Conservation (phyloP, 2,113 vertebrate genomes). For the Heteronetta atricapilla region DNA sequence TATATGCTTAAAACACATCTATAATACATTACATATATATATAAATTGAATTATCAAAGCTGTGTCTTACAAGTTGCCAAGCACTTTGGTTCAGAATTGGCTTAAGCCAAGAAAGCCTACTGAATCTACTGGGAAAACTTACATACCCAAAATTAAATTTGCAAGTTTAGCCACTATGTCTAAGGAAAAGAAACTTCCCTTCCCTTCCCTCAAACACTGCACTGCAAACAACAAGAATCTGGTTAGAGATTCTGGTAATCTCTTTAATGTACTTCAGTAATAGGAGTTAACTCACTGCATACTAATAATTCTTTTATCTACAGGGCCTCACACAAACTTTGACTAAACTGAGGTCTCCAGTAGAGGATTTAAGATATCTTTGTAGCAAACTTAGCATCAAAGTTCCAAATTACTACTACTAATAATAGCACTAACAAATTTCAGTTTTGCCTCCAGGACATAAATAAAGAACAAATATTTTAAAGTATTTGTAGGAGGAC, state of each 20-base stretch:
- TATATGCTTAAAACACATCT: background rate
- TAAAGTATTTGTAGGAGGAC: background rate
- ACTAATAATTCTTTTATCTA: background rate
- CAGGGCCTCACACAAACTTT: background rate
- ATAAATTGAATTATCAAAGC: background rate
- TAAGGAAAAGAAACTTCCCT: background rate
- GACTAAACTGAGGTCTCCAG: background rate
- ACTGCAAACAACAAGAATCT: background rate
- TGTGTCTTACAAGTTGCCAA: background rate
- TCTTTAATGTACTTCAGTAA: background rate
- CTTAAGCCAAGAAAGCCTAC: background rate
- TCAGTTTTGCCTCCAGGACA: background rate
- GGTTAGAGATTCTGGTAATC: background rate
- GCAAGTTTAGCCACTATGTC: background rate
- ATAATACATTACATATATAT: background rate
- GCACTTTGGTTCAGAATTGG: background rate
- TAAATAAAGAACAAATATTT: background rate
- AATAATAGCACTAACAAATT: background rate
- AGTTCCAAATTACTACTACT: background rate
- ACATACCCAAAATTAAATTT: background rate
- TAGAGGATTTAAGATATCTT: background rate
- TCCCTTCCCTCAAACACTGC: too few relatives aligned
- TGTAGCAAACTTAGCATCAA: background rate
- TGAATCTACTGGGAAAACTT: background rate
- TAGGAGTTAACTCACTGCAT: accelerated